Percentiles rank a stretch among this genome's conserved stretches.
These are phyloP conservation scores for Macrobrachium nipponense DNA, from an alignment of 1,140 invertebrate species.

Conservation along the genomic window DNA sequence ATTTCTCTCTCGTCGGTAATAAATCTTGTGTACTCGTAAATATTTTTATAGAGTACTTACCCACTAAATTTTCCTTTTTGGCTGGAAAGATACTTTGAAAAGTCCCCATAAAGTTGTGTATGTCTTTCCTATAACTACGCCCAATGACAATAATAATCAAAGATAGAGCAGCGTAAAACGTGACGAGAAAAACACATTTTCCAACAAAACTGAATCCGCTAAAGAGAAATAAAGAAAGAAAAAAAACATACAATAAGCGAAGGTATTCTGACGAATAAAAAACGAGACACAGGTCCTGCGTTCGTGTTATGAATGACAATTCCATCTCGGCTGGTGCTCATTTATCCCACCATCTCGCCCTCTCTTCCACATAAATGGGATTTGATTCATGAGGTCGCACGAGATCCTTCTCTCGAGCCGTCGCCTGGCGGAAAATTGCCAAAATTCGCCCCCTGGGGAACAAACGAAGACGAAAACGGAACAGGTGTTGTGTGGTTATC, in stretches of 20 bases:
- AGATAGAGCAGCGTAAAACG: too few relatives aligned
- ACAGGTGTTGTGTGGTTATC: constrained; percentile 24
- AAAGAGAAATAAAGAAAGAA: too few relatives aligned
- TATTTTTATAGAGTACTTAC: too few relatives aligned
- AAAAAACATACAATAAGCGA: constrained; percentile 23
- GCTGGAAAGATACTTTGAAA: too few relatives aligned
- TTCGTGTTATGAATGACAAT: constrained; percentile 53
- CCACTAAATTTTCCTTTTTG: too few relatives aligned
- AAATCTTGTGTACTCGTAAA: background rate
- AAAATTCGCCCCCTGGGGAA: background rate
- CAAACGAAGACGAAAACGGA: constrained; percentile 28
- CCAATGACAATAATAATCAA: too few relatives aligned
- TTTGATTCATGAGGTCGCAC: background rate
- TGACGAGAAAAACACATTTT: too few relatives aligned
- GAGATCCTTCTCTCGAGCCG: background rate
- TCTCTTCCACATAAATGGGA: background rate
- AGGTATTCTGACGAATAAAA: constrained; percentile 37
- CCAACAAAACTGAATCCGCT: too few relatives aligned
- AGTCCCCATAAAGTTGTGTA: too few relatives aligned
- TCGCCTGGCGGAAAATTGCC: background rate
- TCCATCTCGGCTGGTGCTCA: constrained; percentile 1
- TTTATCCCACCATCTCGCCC: background rate
- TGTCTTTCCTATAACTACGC: too few relatives aligned
- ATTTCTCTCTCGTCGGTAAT: background rate
- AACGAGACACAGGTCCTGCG: constrained; percentile 19